A percentile compares a stretch with the other conserved stretches of the same genome.
Evolutionary conservation across 2,797 vertebrate species (phyloP).

Genomic region (Halcyon badia): DNA sequence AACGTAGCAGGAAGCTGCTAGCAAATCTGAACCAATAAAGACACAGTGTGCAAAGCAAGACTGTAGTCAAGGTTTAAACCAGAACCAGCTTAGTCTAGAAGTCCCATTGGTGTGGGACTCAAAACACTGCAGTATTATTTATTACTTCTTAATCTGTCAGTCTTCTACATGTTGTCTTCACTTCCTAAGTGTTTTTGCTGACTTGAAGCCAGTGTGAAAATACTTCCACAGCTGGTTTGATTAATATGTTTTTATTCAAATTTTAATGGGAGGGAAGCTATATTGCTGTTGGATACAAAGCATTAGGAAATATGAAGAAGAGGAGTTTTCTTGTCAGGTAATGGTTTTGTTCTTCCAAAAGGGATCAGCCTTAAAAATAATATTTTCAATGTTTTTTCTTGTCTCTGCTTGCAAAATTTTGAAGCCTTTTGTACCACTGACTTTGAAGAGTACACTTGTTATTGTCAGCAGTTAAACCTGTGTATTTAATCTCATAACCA

Average conservation of each 20-base stretch:
- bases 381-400: not conserved
- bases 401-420: not conserved
- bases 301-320: not conserved
- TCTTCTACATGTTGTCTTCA: not conserved
- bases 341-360: not conserved
- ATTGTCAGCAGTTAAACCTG: conserved; percentile 2
- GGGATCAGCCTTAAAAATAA: not conserved
- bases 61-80: not conserved
- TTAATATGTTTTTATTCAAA: not conserved
- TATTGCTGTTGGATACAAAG: not conserved
- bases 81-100: not conserved
- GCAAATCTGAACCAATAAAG: not conserved
- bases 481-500: not conserved
- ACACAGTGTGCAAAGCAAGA: not conserved
- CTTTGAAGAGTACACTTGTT: conserved; percentile 4
- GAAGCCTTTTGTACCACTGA: not conserved
- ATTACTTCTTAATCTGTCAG: not conserved
- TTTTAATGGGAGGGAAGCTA: not conserved
- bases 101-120: not conserved
- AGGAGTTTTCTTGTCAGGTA: not conserved
- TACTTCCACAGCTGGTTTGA: not conserved
- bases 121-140: not conserved
- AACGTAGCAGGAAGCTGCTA: not conserved
- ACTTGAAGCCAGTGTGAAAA: not conserved
- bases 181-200: not conserved